Percentiles rank a stretch among this genome's conserved stretches.
Conservation (phyloP, 1,140 invertebrate genomes). For the Lysiphlebus fabarum region DNA sequence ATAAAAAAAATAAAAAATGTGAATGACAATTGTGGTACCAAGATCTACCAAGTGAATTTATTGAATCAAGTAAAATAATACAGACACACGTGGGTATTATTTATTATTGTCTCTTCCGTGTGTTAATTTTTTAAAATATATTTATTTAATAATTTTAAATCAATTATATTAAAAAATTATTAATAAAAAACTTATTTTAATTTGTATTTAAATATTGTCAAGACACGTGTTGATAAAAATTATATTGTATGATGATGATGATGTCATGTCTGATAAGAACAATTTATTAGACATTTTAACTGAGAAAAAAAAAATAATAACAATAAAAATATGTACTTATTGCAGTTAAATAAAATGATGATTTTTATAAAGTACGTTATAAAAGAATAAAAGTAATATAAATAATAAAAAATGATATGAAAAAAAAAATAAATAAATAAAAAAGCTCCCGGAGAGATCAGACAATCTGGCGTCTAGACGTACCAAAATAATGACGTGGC, state of each 20-base stretch:
- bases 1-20: no score
- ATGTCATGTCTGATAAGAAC: not conserved
- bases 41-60: no score
- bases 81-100: no score
- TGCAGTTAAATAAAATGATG: no score
- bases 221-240: not conserved
- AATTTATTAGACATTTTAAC: not conserved
- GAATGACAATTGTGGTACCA: no score
- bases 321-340: not conserved
- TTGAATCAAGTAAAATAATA: no score
- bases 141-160: no score
- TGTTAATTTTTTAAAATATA: no score
- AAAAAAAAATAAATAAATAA: conserved; percentile 15
- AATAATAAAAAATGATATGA: conserved; percentile 23
- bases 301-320: not conserved
- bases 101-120: no score
- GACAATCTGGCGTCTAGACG: conserved; percentile 56
- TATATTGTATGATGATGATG: not conserved
- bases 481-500: conserved; percentile 50
- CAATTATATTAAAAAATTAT: no score
- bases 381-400: conserved; percentile 30
- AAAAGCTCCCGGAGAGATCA: conserved; percentile 36
- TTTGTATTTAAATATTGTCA: not conserved
- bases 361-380: conserved; percentile 6
- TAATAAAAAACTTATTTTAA: no score